Conservation (phyloP, 1,140 invertebrate genomes). For the Nephila pilipes region DNA sequence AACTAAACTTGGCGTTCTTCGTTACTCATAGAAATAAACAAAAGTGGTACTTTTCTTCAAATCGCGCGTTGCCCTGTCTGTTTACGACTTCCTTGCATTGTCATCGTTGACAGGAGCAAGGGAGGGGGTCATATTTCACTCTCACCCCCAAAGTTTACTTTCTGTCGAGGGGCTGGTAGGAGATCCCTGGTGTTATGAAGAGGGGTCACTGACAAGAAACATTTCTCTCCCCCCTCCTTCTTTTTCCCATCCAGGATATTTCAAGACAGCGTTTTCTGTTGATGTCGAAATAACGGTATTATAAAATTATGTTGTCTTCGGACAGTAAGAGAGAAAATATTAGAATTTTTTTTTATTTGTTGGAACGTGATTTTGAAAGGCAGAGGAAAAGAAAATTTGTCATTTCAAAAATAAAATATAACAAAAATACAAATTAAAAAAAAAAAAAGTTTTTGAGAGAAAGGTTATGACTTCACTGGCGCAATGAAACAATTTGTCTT, state of each 20-base stretch:
- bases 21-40: slow-evolving; percentile 52
- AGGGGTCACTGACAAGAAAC: background rate
- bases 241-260: background rate
- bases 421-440: no score
- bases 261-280: no score
- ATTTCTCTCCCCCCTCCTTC: background rate
- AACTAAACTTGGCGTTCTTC: slow-evolving; percentile 43
- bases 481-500: no score
- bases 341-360: no score
- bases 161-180: background rate
- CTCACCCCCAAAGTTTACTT: background rate
- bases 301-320: no score
- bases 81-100: background rate
- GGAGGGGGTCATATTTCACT: background rate
- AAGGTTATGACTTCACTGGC: no score
- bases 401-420: no score
- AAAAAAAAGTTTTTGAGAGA: no score
- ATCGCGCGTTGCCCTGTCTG: background rate
- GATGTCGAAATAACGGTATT: no score
- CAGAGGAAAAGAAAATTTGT: no score
- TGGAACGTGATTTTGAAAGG: no score
- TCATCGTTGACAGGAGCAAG: background rate
- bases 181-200: background rate
- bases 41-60: slow-evolving; percentile 21
- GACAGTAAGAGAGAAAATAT: no score